Evolutionary conservation across 1,140 invertebrate species (phyloP).

Genomic region (Papilio helenus): DNA sequence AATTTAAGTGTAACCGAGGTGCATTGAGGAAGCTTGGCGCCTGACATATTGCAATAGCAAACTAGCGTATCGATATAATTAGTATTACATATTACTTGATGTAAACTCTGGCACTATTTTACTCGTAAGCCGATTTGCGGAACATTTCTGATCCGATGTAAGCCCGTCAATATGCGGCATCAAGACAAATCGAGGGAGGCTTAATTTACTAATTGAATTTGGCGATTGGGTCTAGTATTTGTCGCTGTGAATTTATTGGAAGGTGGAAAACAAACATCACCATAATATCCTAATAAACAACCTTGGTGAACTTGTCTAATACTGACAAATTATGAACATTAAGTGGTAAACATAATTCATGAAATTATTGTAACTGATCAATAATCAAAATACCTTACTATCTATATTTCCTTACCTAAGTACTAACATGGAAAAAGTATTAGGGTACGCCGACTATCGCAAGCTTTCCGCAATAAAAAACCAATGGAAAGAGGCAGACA

Average conservation of each 20-base stretch:
- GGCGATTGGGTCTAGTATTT: not conserved
- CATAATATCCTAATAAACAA: not conserved
- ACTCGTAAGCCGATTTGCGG: not conserved
- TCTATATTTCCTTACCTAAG: not conserved
- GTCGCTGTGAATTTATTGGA: not conserved
- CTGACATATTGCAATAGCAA: not conserved
- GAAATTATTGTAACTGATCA: not conserved
- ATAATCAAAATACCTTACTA: not conserved
- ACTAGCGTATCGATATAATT: not conserved
- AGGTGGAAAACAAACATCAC: not conserved
- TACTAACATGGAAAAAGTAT: constrained; percentile 23
- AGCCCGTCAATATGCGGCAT: not conserved
- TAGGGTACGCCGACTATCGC: constrained; percentile 5
- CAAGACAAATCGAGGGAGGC: not conserved
- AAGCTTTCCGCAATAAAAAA: constrained; percentile 21
- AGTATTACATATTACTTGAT: not conserved
- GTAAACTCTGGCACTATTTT: not conserved
- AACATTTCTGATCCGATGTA: not conserved
- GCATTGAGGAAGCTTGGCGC: not conserved
- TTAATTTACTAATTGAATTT: constrained; percentile 8
- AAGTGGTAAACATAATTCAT: not conserved
- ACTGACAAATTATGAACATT: not conserved
- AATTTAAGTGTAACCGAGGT: too few relatives aligned
- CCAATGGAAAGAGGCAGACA: constrained; percentile 9
- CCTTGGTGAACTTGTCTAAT: not conserved